Percentiles rank a stretch among this genome's conserved stretches.
Evolutionary conservation across 2,113 vertebrate genomes (phyloP).

Genomic region (Grammomys surdaster): DNA sequence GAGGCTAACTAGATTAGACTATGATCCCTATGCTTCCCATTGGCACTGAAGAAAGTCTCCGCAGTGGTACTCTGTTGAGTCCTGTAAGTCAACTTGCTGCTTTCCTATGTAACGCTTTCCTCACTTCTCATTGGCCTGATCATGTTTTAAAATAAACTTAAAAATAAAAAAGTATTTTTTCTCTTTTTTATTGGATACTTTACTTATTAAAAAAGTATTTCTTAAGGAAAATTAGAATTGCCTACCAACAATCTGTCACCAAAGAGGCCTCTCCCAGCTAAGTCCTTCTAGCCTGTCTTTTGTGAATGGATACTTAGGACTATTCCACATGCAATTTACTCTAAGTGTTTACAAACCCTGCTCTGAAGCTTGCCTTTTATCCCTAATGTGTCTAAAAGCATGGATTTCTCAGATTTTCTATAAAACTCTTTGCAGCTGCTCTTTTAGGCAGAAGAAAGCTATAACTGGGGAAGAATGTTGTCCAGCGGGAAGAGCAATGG

Average conservation of each 20-base stretch:
- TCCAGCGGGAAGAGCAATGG: not conserved
- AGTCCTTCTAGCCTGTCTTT: constrained; percentile 27
- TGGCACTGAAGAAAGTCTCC: not conserved
- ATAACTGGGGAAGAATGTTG: not conserved
- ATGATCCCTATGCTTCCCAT: not conserved
- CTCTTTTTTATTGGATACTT: no score
- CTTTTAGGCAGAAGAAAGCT: not conserved
- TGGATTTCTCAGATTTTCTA: constrained; percentile 17
- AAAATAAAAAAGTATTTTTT: not conserved
- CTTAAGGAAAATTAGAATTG: not conserved
- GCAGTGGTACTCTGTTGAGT: not conserved
- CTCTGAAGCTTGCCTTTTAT: not conserved
- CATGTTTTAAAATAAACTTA: not conserved
- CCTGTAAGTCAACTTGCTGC: not conserved
- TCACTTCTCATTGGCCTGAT: not conserved
- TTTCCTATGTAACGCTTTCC: not conserved
- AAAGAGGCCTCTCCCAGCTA: not conserved
- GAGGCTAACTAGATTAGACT: not conserved
- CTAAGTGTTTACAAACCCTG: constrained; percentile 18
- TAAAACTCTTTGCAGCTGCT: not conserved
- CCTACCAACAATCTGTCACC: not conserved
- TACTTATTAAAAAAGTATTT: not conserved
- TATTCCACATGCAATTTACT: constrained; percentile 12
- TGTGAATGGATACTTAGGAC: not conserved
- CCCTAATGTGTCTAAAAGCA: not conserved